Evolutionary conservation across 2,888 invertebrate genomes (phyloP).

Genomic region (Congeria kusceri): DNA sequence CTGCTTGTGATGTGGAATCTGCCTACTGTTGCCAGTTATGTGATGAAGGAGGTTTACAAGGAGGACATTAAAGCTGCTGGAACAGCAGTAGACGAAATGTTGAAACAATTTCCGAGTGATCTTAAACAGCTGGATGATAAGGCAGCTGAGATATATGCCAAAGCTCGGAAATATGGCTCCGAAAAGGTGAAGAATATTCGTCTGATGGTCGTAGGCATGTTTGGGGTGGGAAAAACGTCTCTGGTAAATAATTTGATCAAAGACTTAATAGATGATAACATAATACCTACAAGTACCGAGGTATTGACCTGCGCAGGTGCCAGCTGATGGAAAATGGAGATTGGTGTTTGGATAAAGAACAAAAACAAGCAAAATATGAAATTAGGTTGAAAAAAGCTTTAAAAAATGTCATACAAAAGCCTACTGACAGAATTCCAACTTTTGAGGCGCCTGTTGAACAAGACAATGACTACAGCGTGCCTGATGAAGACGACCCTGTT

Average conservation of each 20-base stretch:
- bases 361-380: too few relatives aligned
- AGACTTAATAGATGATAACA: background rate
- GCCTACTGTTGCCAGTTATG: background rate
- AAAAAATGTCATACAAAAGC: background rate
- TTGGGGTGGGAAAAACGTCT: constrained; percentile 1
- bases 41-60: background rate
- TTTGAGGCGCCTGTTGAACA: background rate
- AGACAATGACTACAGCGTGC: too few relatives aligned
- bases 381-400: background rate
- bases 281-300: background rate
- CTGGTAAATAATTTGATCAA: background rate
- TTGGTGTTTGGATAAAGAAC: too few relatives aligned
- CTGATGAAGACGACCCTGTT: too few relatives aligned
- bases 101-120: constrained; percentile 4
- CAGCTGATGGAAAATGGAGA: background rate
- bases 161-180: background rate
- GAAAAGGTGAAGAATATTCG: background rate
- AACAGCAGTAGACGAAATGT: background rate
- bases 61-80: background rate
- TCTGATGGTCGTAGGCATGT: background rate
- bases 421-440: background rate
- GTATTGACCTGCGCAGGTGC: background rate
- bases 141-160: background rate
- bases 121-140: constrained; percentile 1
- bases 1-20: constrained; percentile 29